Conservation (phyloP, 1,140 invertebrate species). For the Microvelia longipes region DNA sequence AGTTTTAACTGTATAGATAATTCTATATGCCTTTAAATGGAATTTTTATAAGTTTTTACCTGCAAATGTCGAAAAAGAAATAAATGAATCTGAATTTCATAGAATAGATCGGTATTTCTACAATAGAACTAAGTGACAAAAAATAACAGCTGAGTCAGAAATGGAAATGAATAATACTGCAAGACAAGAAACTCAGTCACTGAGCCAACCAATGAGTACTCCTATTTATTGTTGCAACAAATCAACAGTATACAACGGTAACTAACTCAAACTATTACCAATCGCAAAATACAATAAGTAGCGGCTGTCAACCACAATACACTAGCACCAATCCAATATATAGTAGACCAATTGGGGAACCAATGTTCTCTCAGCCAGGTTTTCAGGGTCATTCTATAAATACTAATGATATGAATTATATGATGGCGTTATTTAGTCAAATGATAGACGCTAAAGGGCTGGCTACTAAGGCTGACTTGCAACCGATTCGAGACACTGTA, state of each 20-base stretch:
- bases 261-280: background rate
- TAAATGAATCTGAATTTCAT: too few species aligned
- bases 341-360: background rate
- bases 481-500: background rate
- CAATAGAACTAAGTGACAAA: too few species aligned
- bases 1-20: too few species aligned
- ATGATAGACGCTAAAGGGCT: background rate
- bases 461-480: background rate
- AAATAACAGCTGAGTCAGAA: too few species aligned
- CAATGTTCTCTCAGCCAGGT: background rate
- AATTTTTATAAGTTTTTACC: too few species aligned
- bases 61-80: too few species aligned
- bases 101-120: too few species aligned
- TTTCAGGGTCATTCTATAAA: background rate
- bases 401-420: background rate
- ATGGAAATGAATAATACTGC: too few species aligned
- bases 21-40: too few species aligned
- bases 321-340: background rate
- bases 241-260: background rate
- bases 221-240: too few species aligned
- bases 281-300: background rate
- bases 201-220: too few species aligned
- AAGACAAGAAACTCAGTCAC: too few species aligned
- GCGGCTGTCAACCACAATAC: background rate
- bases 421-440: background rate